These are phyloP conservation scores for Drymonia ruficornis DNA, from an alignment of 2,888 invertebrate genomes.

Conservation along the genomic window DNA sequence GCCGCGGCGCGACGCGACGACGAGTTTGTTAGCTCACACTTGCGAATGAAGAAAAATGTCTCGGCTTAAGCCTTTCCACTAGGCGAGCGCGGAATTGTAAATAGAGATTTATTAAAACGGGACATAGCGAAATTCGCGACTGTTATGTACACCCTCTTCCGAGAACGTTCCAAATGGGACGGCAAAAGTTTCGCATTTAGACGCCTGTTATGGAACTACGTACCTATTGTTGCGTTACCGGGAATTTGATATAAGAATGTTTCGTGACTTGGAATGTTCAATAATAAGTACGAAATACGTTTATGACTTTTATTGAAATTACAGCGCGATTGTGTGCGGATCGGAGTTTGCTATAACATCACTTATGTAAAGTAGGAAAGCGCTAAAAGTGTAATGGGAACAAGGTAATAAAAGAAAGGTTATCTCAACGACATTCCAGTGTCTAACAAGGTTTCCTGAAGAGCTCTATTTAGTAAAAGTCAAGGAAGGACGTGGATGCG, in stretches of 20 bases:
- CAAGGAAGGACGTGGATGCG: too few relatives aligned
- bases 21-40: constrained; percentile 77
- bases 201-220: constrained; percentile 27
- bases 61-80: constrained; percentile 79
- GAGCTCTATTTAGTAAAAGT: background rate
- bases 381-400: too few relatives aligned
- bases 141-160: constrained; percentile 59
- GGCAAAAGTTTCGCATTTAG: constrained; percentile 51
- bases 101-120: constrained; percentile 83
- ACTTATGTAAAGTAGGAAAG: too few relatives aligned
- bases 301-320: too few relatives aligned
- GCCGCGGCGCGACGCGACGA: constrained; percentile 47
- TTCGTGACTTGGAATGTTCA: constrained; percentile 1
- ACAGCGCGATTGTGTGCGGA: too few relatives aligned
- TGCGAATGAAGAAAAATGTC: constrained; percentile 83
- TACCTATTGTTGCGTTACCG: constrained; percentile 17
- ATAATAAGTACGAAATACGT: too few relatives aligned
- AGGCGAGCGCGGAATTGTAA: constrained; percentile 75
- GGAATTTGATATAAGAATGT: constrained; percentile 8
- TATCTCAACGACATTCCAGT: too few relatives aligned
- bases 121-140: constrained; percentile 65
- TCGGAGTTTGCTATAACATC: too few relatives aligned
- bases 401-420: too few relatives aligned
- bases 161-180: constrained; percentile 49
- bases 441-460: background rate